Evolutionary conservation across 1,140 invertebrate genomes (phyloP).

Genomic region (Vollenhovia emeryi): DNA sequence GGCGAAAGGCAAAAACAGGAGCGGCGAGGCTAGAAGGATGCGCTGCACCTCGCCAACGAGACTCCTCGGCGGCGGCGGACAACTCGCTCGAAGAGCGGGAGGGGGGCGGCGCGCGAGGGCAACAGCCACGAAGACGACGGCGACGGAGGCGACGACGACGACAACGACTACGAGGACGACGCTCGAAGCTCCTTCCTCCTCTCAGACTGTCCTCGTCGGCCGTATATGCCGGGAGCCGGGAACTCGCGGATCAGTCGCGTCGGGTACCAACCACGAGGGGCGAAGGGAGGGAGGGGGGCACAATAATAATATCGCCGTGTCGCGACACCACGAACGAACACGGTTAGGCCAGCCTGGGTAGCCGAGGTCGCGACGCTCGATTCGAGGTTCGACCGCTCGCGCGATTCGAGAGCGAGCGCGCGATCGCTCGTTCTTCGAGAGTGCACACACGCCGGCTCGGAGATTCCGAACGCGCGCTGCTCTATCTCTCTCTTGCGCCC

Average conservation of each 20-base stretch:
- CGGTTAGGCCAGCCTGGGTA: slow-evolving; percentile 69
- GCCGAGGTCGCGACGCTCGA: slow-evolving; percentile 57
- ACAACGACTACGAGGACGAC: neutral
- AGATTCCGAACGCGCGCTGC: neutral
- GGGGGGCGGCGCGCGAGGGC: neutral
- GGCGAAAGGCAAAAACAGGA: neutral
- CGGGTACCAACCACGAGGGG: neutral
- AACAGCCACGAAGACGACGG: neutral
- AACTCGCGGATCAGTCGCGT: neutral
- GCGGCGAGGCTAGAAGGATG: neutral
- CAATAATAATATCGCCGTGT: slow-evolving; percentile 50
- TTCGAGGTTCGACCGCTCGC: no score
- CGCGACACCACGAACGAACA: slow-evolving; percentile 60
- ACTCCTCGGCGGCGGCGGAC: neutral
- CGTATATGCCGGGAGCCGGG: neutral
- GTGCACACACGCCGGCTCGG: neutral
- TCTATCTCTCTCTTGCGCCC: no score
- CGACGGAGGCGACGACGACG: neutral
- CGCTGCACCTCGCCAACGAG: neutral
- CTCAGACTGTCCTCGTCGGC: neutral
- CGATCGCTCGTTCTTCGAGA: neutral
- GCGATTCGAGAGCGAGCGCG: slow-evolving; percentile 11
- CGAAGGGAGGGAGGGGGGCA: neutral
- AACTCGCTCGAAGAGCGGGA: neutral
- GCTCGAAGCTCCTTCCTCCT: neutral